Evolutionary conservation across 1,140 invertebrate species (phyloP), one percentile per base, ranked within the genome.

Genomic region (Choristoneura fumiferana): DNA sequence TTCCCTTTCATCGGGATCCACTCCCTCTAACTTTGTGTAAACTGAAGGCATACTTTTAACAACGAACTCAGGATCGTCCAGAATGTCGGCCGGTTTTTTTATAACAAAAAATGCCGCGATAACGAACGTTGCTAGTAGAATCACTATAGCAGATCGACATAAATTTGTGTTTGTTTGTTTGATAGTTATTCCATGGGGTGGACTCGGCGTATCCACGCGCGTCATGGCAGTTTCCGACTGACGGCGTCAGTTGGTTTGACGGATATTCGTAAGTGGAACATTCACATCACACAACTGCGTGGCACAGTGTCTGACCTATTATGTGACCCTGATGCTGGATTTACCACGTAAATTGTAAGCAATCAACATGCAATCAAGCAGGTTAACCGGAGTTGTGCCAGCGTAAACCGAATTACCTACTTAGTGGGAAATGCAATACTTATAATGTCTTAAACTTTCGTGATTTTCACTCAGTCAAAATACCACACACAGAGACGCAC

Each of bases 181-280:
- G 55, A 78, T 58, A 49, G 73, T 63, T 58, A 77, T 55, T 49
- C 61, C 57, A 69, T 77, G 73, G 59, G 65, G 54, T 67, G 66
- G 56, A 59, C 54, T 65, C 49, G 49, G 74, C 73, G 81, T 79
- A 70, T 83, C 77, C 62, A 69, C 73, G 54, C 83, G 84, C 73
- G 80, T 78, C 84, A 88, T 88, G 69, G 74, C 79, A 85, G 64
- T 54, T 64, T 70, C 68, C 66, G 65, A 87, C 79, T 84, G 79
- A 77, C 70, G 62, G 58, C 55, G 64, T 66, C 67, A 70, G 63
- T 64, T 6, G 22, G 22, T 29, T 69, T 69, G 43, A 49, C 61
- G 66, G 70, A 70, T 62, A 67, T 83, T 81, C 59, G 62, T 79
- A 82, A 77, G 71, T 80, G 69, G 79, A 84, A 80, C 69, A 35